A percentile compares a stretch with the other conserved stretches of the same genome.
Evolutionary conservation across 2,113 vertebrate species (phyloP).

Genomic region (Apeltes quadracus): DNA sequence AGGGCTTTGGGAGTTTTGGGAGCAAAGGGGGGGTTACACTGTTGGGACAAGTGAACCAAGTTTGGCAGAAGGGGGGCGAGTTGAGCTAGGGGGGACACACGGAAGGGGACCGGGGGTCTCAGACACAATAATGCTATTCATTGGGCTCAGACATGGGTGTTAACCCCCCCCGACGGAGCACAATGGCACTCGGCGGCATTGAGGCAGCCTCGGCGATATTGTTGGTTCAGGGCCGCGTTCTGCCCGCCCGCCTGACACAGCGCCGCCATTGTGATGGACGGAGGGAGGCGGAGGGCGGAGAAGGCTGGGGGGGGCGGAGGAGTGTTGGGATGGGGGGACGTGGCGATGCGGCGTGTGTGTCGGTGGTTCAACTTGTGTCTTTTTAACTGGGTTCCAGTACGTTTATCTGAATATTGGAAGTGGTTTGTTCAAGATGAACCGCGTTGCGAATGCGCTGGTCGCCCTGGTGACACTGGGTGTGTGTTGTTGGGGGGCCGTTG

Average conservation of each 20-base stretch:
- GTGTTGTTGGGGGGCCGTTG: no score
- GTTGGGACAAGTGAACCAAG: conserved; percentile 67
- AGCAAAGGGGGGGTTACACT: conserved; percentile 45
- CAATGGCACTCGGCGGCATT: conserved; percentile 84
- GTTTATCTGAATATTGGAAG: background rate
- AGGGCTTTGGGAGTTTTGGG: conserved; percentile 68
- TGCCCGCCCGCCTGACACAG: conserved; percentile 82
- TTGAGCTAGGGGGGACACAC: conserved; percentile 68
- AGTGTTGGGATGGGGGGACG: no score
- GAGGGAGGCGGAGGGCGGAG: conserved; percentile 61
- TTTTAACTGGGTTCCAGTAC: background rate
- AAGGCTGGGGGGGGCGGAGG: conserved; percentile 40
- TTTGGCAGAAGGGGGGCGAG: conserved; percentile 48
- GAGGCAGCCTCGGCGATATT: conserved; percentile 84
- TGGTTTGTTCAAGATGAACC: no score
- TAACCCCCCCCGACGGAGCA: conserved; percentile 86
- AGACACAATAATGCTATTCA: conserved; percentile 90
- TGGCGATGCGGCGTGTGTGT: no score
- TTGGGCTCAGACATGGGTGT: conserved; percentile 85
- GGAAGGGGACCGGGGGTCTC: conserved; percentile 76
- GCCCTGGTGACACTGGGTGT: no score
- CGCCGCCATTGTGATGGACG: conserved; percentile 83
- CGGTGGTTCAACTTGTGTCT: no score
- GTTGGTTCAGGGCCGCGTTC: conserved; percentile 84
- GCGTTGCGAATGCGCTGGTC: no score